phyloP scores from a whole-genome alignment of 2,888 invertebrate species.

The Ethmia dodecea region DNA sequence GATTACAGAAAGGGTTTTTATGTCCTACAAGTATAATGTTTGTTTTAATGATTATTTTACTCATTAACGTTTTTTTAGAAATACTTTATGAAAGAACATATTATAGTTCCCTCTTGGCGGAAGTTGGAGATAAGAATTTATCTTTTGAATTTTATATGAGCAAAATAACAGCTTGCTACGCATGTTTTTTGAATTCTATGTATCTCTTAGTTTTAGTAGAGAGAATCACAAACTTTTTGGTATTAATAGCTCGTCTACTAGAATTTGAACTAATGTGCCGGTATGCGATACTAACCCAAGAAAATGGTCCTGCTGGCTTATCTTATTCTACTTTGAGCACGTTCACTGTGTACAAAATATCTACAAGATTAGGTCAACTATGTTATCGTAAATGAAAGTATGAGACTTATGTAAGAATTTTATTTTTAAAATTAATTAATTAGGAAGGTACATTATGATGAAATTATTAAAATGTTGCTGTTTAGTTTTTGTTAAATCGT shows the following conservation, averaged over 20 bases:
- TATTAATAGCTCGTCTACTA: conserved; percentile 40
- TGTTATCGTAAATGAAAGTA: too few relatives aligned
- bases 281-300: conserved; percentile 41
- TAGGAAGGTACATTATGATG: too few relatives aligned
- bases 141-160: conserved; percentile 33
- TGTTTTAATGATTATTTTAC: conserved; percentile 21
- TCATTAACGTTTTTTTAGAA: conserved; percentile 36
- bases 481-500: too few relatives aligned
- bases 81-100: conserved; percentile 33
- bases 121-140: conserved; percentile 21
- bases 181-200: conserved; percentile 33
- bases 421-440: too few relatives aligned
- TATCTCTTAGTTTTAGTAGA: conserved; percentile 43
- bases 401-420: too few relatives aligned
- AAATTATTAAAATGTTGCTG: too few relatives aligned
- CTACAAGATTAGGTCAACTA: too few relatives aligned
- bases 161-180: conserved; percentile 34
- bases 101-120: conserved; percentile 25
- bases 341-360: too few relatives aligned
- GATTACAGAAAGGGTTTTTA: conserved; percentile 22
- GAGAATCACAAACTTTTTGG: conserved; percentile 34
- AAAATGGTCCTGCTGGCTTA: too few relatives aligned
- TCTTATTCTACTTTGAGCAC: too few relatives aligned
- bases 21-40: conserved; percentile 25
- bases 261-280: conserved; percentile 61